Conservation (phyloP, 1,140 invertebrate genomes). For the Drosophila nigrodunni region DNA sequence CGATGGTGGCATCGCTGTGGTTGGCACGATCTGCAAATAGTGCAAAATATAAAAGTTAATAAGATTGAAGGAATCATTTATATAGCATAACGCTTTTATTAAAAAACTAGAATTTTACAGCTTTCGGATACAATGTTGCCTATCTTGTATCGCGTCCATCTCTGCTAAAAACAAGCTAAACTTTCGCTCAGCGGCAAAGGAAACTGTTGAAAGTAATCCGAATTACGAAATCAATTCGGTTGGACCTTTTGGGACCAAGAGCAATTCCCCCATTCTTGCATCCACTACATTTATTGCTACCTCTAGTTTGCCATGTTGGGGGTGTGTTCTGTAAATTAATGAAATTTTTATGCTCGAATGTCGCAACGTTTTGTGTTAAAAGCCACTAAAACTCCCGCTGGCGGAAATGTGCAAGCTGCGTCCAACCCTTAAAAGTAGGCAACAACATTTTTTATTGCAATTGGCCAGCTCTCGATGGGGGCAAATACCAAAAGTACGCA, state of each 20-base stretch:
- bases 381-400: slow-evolving; percentile 56
- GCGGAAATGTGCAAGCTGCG: slow-evolving; percentile 60
- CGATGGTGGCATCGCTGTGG: slow-evolving; percentile 70
- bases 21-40: slow-evolving; percentile 77
- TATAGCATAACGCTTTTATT: too few species aligned
- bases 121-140: background rate
- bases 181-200: slow-evolving; percentile 10
- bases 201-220: slow-evolving; percentile 47
- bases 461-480: slow-evolving; percentile 36
- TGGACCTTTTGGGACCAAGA: slow-evolving; percentile 43
- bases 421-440: slow-evolving; percentile 72
- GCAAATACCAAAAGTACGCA: slow-evolving; percentile 28
- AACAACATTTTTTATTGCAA: slow-evolving; percentile 67
- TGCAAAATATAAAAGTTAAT: background rate
- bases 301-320: slow-evolving; percentile 50
- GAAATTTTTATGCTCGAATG: slow-evolving; percentile 72
- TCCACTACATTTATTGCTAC: background rate
- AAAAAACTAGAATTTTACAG: background rate
- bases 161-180: slow-evolving; percentile 8
- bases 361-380: slow-evolving; percentile 61
- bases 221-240: slow-evolving; percentile 72
- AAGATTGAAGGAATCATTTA: too few species aligned
- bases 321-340: slow-evolving; percentile 57
- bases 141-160: background rate
- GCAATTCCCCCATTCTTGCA: background rate